Percentiles rank a stretch among this genome's conserved stretches.
Evolutionary conservation across 1,140 invertebrate genomes (phyloP).

Genomic region (Eufriesea mexicana): DNA sequence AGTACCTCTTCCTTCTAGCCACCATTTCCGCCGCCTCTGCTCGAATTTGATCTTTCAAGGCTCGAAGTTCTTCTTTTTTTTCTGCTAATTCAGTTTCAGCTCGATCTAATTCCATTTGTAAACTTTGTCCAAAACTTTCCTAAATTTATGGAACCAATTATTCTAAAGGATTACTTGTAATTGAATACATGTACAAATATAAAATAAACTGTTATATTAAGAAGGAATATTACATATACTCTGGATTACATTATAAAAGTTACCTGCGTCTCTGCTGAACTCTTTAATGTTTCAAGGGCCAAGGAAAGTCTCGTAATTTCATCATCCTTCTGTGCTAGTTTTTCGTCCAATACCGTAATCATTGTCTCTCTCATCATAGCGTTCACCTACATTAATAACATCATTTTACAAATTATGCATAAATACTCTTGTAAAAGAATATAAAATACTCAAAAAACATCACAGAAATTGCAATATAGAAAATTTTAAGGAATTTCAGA

Average conservation of each 20-base stretch:
- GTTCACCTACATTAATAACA: constrained; percentile 61
- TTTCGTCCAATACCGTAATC: constrained; percentile 64
- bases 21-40: constrained; percentile 79
- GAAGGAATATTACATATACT: neutral
- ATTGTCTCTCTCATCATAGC: constrained; percentile 72
- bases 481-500: neutral
- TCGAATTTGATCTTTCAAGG: constrained; percentile 78
- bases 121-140: constrained; percentile 80
- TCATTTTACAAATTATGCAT: neutral
- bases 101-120: constrained; percentile 78
- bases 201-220: constrained; percentile 5
- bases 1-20: constrained; percentile 70
- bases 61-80: constrained; percentile 75
- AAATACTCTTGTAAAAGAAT: neutral
- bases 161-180: neutral
- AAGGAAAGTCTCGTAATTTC: constrained; percentile 71
- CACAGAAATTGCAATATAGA: constrained; percentile 34
- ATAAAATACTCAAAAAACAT: constrained; percentile 48
- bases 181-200: neutral
- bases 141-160: constrained; percentile 45
- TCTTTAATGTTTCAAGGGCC: constrained; percentile 74
- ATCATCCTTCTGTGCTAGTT: constrained; percentile 69
- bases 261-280: constrained; percentile 77
- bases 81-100: constrained; percentile 77
- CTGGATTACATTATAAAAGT: neutral